Evolutionary conservation across 2,888 invertebrate species (phyloP).

Genomic region (Gibbula magus): DNA sequence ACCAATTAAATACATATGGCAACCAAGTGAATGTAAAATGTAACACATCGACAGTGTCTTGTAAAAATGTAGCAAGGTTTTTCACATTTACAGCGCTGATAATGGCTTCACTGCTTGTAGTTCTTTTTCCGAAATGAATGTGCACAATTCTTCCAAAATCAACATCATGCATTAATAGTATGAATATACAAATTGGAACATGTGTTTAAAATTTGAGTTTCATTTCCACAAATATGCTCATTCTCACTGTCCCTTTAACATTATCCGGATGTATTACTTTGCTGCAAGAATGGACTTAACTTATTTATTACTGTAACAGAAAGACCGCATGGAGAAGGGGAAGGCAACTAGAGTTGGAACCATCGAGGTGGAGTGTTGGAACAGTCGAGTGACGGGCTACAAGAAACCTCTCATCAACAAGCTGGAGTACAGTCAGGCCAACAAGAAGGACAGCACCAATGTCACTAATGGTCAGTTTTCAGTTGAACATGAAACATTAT

Average conservation of each 20-base stretch:
- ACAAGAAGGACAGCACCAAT: slow-evolving; percentile 34
- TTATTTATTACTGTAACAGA: not conserved
- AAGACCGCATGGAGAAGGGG: slow-evolving; percentile 24
- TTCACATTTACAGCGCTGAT: too few species aligned
- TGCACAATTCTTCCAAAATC: too few species aligned
- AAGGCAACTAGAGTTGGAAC: slow-evolving; percentile 28
- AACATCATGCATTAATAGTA: too few species aligned
- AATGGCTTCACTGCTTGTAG: too few species aligned
- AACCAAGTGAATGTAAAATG: too few species aligned
- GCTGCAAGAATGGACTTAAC: not conserved
- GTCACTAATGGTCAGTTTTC: slow-evolving; percentile 33
- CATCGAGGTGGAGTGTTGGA: slow-evolving; percentile 36
- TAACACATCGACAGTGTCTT: too few species aligned
- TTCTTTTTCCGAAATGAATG: too few species aligned
- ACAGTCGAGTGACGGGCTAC: slow-evolving; percentile 24
- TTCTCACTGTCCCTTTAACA: not conserved
- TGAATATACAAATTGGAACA: too few species aligned
- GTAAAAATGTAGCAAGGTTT: too few species aligned
- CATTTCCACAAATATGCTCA: not conserved
- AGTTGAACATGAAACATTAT: too few species aligned
- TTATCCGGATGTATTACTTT: not conserved
- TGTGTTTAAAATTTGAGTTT: too few species aligned
- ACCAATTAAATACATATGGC: too few species aligned
- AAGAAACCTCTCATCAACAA: slow-evolving; percentile 24
- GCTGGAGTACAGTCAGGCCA: slow-evolving; percentile 32